phyloP scores from a whole-genome alignment of 2,888 invertebrate genomes.

The Onchidella celtica region DNA sequence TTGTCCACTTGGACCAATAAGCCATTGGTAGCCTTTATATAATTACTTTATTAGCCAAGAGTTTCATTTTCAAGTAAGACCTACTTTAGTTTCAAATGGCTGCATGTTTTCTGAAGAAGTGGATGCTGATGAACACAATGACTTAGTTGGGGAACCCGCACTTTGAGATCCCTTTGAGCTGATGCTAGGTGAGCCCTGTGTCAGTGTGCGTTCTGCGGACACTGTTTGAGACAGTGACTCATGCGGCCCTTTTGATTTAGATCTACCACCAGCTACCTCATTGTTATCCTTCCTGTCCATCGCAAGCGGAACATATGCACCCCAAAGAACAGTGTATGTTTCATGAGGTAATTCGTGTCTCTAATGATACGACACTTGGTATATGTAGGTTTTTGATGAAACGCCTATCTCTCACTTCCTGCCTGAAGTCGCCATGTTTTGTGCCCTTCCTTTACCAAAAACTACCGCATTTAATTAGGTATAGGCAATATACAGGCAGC shows the following conservation, averaged over 20 bases:
- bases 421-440: not conserved
- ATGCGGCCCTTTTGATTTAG: not conserved
- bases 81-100: conserved; percentile 48
- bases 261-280: not conserved
- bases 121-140: conserved; percentile 77
- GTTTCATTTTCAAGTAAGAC: no score
- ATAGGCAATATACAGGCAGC: no score
- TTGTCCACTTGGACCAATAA: no score
- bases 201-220: conserved; percentile 2
- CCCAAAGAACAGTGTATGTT: no score
- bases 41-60: no score
- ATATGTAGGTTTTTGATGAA: not conserved
- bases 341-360: not conserved
- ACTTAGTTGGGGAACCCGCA: conserved; percentile 74
- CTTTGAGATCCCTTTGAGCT: conserved; percentile 60
- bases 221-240: conserved; percentile 17
- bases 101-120: conserved; percentile 77
- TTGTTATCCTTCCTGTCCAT: conserved; percentile 24
- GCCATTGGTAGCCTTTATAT: no score
- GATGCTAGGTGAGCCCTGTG: conserved; percentile 37
- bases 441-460: no score
- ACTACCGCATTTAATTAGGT: no score
- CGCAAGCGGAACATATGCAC: no score
- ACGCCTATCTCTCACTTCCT: not conserved
- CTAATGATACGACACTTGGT: not conserved